Conservation (phyloP, 1,140 invertebrate species). For the Drosophila athabasca region DNA sequence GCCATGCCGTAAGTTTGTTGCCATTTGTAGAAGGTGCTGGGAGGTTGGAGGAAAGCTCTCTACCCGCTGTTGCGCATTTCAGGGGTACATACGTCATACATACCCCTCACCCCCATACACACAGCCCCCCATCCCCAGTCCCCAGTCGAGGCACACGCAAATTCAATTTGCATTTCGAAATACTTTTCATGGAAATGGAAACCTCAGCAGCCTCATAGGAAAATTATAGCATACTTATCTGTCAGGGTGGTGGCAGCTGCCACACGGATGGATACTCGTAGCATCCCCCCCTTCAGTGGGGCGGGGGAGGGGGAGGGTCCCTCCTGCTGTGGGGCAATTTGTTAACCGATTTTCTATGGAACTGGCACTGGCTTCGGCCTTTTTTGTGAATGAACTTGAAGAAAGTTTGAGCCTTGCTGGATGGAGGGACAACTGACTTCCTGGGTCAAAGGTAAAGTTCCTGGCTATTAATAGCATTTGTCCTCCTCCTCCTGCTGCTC, state of each 20-base stretch:
- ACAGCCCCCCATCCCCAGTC: background rate
- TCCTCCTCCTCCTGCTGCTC: background rate
- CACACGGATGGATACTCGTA: no score
- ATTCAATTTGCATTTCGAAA: conserved; percentile 74
- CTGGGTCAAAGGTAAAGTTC: conserved; percentile 16
- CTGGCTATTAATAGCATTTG: conserved; percentile 41
- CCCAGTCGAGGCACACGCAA: conserved; percentile 25
- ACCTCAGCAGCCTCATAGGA: background rate
- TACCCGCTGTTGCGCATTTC: conserved; percentile 73
- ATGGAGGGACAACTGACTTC: background rate
- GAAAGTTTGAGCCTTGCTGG: conserved; percentile 33
- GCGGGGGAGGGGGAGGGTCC: no score
- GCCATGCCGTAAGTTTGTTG: conserved; percentile 52
- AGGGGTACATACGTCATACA: conserved; percentile 72
- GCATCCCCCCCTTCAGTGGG: no score
- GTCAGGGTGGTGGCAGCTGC: background rate
- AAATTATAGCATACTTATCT: conserved; percentile 43
- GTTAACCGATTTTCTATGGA: conserved; percentile 35
- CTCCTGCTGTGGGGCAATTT: conserved; percentile 26
- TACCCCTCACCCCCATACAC: background rate
- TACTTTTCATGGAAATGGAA: conserved; percentile 53
- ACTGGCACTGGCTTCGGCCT: background rate
- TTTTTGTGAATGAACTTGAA: conserved; percentile 70
- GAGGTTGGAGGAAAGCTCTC: conserved; percentile 28
- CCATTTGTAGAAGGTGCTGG: conserved; percentile 9